Evolutionary conservation across 64 coral and sea anemone species (phyloP), one percentile per base, ranked within the genome.

Genomic region (Acropora tenuis): DNA sequence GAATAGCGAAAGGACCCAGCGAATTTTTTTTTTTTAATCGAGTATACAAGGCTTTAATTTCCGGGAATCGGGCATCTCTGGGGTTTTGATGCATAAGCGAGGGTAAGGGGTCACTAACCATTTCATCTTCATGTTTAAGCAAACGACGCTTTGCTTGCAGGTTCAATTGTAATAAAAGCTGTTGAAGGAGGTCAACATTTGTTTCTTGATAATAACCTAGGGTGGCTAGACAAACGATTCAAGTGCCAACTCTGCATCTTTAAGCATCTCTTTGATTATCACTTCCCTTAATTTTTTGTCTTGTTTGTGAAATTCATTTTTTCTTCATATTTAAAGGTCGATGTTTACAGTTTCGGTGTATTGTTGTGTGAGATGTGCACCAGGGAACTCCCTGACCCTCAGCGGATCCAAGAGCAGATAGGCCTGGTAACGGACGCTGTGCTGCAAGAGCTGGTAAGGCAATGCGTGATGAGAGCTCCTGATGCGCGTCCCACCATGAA

Each of bases 341-440:
- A 95, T 84, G 90, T 95, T 16, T 95, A 88, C 69, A 95, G 94
- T 79, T 98, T 93, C 78, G 96, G 96, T 16, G 48, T 98, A 80
- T 88, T 98, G 2, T 61, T 98, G 41, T 98, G 96, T 18, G 96
- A 98, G 77, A 95, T 98, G 96, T 95, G 90, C 41, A 95, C 93
- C 67, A 87, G 96, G 53, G 96, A 98, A 63, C 76, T 98, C 78
- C 96, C 96, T 15, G 96, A 90, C 40, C 93, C 96, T 3, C 87
- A 90, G 74, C 96, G 93, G 77, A 98, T 88, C 60, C 75, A 88
- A 6, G 77, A 98, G 17, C 96, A 98, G 55, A 90, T 98, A 67
- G 69, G 78, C 75, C 87, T 92, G 47, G 90, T 98, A 45, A 98
- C 90, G 11, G 95, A 98, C 47, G 93, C 90, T 17, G 89, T 95